Evolutionary conservation across 2,797 vertebrate species (phyloP).

Genomic region (Lindbergichthys nudifrons): DNA sequence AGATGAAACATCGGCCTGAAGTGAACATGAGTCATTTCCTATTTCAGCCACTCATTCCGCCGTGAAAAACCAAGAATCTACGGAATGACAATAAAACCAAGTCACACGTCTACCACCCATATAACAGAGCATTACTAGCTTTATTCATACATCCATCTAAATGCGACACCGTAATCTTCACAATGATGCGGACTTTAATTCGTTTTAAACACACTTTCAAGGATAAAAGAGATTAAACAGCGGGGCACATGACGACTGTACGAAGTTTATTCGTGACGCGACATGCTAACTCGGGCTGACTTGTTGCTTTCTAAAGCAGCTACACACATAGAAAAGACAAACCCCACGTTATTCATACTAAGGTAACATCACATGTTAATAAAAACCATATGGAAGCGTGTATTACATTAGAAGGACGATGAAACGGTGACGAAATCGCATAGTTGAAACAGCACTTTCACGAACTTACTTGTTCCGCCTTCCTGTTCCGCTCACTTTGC

Average conservation of each 20-base stretch:
- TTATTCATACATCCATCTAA: neutral
- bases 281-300: constrained; percentile 65
- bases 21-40: constrained; percentile 72
- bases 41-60: constrained; percentile 52
- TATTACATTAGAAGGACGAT: neutral
- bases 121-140: neutral
- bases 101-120: neutral
- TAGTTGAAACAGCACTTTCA: constrained; percentile 72
- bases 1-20: constrained; percentile 38
- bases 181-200: neutral
- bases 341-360: fast-evolving
- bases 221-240: constrained; percentile 69
- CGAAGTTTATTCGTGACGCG: constrained; percentile 72
- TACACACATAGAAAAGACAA: neutral
- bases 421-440: constrained; percentile 60
- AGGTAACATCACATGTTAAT: fast-evolving
- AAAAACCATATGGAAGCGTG: neutral
- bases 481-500: constrained; percentile 75
- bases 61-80: constrained; percentile 43
- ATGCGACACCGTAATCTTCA: fast-evolving
- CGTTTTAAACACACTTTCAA: constrained; percentile 25
- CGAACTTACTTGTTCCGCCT: constrained; percentile 88
- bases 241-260: constrained; percentile 64
- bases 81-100: constrained; percentile 61
- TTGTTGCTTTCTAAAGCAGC: constrained; percentile 71